Percentiles rank a stretch among this genome's conserved stretches.
Conservation (phyloP, 2,113 vertebrate species). For the Cyphomyrus discorhynchus region DNA sequence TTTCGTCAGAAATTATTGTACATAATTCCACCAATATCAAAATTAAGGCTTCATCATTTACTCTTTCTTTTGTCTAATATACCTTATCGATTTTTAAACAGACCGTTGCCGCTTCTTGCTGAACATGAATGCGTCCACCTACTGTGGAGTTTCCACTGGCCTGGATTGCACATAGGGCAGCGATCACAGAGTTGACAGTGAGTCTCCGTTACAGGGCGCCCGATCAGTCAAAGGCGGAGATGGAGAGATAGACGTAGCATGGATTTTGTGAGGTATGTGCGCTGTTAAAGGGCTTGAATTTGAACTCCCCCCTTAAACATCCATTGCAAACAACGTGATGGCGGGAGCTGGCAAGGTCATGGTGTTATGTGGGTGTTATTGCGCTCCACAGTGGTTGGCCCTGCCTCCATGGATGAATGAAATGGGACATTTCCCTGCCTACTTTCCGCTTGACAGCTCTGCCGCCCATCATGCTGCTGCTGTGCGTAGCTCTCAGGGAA, state of each 20-base stretch:
- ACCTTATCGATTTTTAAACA: not conserved
- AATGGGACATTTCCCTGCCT: not conserved
- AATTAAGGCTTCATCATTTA: not conserved
- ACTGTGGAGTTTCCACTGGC: not conserved
- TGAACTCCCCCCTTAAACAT: not conserved
- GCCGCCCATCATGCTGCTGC: not conserved
- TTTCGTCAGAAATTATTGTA: not conserved
- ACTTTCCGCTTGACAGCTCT: not conserved
- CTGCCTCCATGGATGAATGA: not conserved
- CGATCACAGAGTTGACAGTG: not conserved
- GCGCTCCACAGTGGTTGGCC: not conserved
- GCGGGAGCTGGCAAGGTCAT: not conserved
- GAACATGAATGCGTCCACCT: not conserved
- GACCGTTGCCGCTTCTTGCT: not conserved
- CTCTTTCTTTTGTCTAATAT: not conserved
- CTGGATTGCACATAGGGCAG: not conserved
- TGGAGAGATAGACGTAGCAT: not conserved
- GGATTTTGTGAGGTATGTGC: not conserved
- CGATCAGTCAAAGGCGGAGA: not conserved
- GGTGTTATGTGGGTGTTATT: not conserved
- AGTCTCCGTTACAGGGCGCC: not conserved
- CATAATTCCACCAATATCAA: not conserved
- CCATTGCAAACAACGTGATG: not conserved
- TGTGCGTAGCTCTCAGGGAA: not conserved
- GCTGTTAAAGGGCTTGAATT: not conserved